Base-by-base conservation (phyloP, 2,888 invertebrate species). In the Apotomis betuletana region DNA sequence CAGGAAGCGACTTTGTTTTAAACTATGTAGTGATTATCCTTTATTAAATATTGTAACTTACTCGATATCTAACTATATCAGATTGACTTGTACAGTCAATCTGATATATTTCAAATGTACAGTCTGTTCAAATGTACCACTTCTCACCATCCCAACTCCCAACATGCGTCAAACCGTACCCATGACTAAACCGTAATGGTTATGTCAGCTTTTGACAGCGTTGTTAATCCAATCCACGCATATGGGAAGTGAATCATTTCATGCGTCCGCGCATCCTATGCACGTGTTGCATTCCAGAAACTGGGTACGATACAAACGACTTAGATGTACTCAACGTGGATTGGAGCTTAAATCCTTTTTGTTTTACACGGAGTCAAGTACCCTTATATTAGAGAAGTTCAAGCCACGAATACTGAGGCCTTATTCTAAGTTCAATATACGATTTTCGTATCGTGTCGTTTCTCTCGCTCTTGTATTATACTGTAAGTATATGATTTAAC, bases 221-320 rank as follows among this genome's bases (percentile, higher is more conserved):
- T 41, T 63, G 63, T 63, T 38, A 41, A 15, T 54, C 10, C 62
- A 52, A 52, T 62, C 49, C 49, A 15, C 52, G 63, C 63, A 55
- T 13, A 62, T 55, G 57, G 86, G 85, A 86, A 80, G 77, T 80
- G 81, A 87, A 83, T 81, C 83, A 78, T 77, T 80, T 87, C 85
- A 86, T 81, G 70, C 85, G 86, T 67, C 68, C 68, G 64, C 64
- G 70, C 77, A 76, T 76, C 75, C 73, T 78, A 76, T 52, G 62
- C 74, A 71, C 73, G 61, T 69, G 73, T 41, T 38, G 62, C 62
- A 63, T 13, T 36, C 54, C 27, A 27, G 6, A 27, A 49, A 49
- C 9, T 49, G 41, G 6, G 41, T 41, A 6, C 41, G 38, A 38
- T 54, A 62, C 27, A 36, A 51, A 54, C 41, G 63, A 64, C 54